Conservation (phyloP, 2,797 vertebrate species). For the Enteromius thamalakanensis region DNA sequence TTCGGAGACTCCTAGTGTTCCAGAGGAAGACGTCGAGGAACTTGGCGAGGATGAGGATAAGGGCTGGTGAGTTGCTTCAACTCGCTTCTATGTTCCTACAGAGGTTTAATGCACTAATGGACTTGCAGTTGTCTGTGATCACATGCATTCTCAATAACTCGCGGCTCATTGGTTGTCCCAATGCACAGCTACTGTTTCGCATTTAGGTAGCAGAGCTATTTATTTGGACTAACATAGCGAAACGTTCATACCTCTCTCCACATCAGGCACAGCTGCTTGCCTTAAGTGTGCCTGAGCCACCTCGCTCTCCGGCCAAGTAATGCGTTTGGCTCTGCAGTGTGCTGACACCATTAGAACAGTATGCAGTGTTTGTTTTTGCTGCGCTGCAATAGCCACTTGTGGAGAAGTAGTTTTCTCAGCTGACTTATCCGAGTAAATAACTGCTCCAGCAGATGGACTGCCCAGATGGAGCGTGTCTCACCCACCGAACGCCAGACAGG, state of each 20-base stretch:
- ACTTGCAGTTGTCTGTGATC: slow-evolving; percentile 41
- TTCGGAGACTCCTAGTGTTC: slow-evolving; percentile 82
- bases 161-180: slow-evolving; percentile 36
- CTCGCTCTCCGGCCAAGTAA: slow-evolving; percentile 24
- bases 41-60: slow-evolving; percentile 87
- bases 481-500: slow-evolving; percentile 31
- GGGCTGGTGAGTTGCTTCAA: slow-evolving; percentile 86
- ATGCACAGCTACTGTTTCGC: slow-evolving; percentile 46
- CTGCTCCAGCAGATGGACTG: slow-evolving; percentile 44
- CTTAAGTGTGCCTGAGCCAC: slow-evolving; percentile 41
- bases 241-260: slow-evolving; percentile 37
- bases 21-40: slow-evolving; percentile 83
- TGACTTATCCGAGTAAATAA: slow-evolving; percentile 58
- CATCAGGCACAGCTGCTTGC: slow-evolving; percentile 39
- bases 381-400: slow-evolving; percentile 44
- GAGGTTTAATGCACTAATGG: slow-evolving; percentile 32
- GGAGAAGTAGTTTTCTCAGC: slow-evolving; percentile 56
- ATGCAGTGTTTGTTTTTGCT: slow-evolving; percentile 60
- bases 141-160: slow-evolving; percentile 39
- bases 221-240: slow-evolving; percentile 49
- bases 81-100: neutral
- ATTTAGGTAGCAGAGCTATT: slow-evolving; percentile 45
- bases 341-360: slow-evolving; percentile 58
- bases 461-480: slow-evolving; percentile 52
- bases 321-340: slow-evolving; percentile 47